phyloP scores from a whole-genome alignment of 1,140 invertebrate species.

The Oppia nitens region DNA sequence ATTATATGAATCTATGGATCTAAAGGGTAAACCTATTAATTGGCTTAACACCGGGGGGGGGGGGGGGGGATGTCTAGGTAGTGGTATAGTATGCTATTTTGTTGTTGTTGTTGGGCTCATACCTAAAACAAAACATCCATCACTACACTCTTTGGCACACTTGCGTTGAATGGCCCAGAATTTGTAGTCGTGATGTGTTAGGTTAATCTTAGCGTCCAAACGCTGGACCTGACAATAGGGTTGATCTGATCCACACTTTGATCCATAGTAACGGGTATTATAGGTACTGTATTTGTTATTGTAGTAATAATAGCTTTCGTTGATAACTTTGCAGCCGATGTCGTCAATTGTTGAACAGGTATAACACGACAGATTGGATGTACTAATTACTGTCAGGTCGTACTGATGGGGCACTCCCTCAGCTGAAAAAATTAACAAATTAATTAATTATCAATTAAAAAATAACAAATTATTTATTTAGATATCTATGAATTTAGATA shows the following conservation, averaged over 20 bases:
- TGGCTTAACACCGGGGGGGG: no score
- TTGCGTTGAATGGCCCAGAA: constrained; percentile 8
- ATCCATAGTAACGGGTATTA: constrained; percentile 1
- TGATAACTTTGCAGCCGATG: constrained; percentile 8
- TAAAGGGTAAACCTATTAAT: no score
- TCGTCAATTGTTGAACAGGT: constrained; percentile 11
- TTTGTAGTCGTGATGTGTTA: neutral
- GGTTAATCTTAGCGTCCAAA: neutral
- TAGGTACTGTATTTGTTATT: neutral
- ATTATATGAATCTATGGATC: no score
- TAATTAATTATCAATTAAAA: no score
- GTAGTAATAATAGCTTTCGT: constrained; percentile 1
- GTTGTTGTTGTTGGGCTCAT: neutral
- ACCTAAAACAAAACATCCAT: constrained; percentile 11
- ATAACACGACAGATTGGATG: constrained; percentile 14
- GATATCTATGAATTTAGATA: no score
- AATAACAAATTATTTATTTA: no score
- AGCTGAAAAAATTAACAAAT: no score
- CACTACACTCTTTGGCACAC: constrained; percentile 7
- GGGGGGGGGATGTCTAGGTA: neutral
- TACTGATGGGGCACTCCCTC: no score
- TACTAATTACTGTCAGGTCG: no score
- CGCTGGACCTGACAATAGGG: constrained; percentile 8
- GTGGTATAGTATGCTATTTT: neutral
- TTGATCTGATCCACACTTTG: constrained; percentile 1